Conservation (phyloP, 2,888 invertebrate genomes). For the Diplolepis rosae region DNA sequence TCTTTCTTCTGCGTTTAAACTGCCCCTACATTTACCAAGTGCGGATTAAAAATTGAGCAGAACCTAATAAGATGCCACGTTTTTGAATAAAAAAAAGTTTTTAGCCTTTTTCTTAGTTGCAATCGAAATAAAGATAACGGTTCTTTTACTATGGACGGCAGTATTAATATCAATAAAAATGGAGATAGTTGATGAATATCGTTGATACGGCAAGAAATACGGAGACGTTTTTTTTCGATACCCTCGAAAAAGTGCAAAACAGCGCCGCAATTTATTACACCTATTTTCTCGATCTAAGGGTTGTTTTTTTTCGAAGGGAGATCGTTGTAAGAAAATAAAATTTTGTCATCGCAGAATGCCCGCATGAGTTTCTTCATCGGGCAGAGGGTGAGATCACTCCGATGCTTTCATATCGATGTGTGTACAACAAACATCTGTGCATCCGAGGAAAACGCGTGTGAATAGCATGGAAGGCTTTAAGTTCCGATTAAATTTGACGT, state of each 20-base stretch:
- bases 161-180: constrained; percentile 1
- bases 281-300: constrained; percentile 18
- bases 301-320: constrained; percentile 10
- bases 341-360: neutral
- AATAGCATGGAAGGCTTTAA: neutral
- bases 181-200: neutral
- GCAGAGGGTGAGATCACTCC: neutral
- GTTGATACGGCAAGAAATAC: constrained; percentile 1
- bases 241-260: constrained; percentile 1
- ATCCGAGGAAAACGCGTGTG: neutral
- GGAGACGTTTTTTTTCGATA: neutral
- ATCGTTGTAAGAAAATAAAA: constrained; percentile 4
- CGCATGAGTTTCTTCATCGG: neutral
- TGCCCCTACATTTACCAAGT: too few species aligned
- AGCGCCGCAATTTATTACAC: constrained; percentile 8
- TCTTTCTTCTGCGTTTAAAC: too few species aligned
- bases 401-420: neutral
- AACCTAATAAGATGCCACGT: too few species aligned
- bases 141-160: too few species aligned
- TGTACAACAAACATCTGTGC: neutral
- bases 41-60: too few species aligned
- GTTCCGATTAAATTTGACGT: constrained; percentile 12
- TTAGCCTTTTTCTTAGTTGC: too few species aligned
- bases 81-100: too few species aligned
- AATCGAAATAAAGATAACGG: too few species aligned